Base-by-base conservation (phyloP, 2,113 vertebrate species). In the Otis tarda region DNA sequence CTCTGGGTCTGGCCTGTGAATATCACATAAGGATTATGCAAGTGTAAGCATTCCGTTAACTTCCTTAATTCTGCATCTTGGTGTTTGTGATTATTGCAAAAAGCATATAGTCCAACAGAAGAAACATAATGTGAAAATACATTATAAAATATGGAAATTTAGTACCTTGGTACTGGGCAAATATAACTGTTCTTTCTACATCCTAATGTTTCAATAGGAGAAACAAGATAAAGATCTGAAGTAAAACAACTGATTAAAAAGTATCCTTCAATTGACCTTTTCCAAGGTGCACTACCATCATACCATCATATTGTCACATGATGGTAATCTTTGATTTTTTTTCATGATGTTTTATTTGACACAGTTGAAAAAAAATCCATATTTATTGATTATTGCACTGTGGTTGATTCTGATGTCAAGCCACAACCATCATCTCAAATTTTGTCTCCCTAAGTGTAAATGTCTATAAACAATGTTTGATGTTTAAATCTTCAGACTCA, bases 271-370 rank as follows among this genome's bases (percentile, higher is more conserved):
- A 79, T 93, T 95, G 81, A 92, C 91, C 64, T 94, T 96, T 93
- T 61, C 22, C n/a, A 88, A 93, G 75, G 56, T 35, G 9, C 27
- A n/a, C 30, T 68, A 25, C 14, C 35, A 41, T 65, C 37, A 59
- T 68, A 25, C 13, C 35, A 41, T 65, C 37, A 59, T 35, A n/a
- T 45, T 90, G 18, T 74, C 41, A 83, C 73, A 31, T 90, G 24
- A 79, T 52, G n/a, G 53, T 92, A 61, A 91, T 81, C 64, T 96
- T 97, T 95, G 88, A 96, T 95, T 97, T 97, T 89, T 92, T 96
- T 86, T 85, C 41, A 59, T 52, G 57, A 71, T 82, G 56, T 79
- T 96, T 94, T 93, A 92, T 95, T 96, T 92, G 95, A 95, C 85
- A 76, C 24, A 33, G 57, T 11, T 93, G 90, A 90, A 96, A 94